These are phyloP conservation scores for Mystacornis crossleyi DNA, from an alignment of 2,113 vertebrate species.

Conservation along the genomic window DNA sequence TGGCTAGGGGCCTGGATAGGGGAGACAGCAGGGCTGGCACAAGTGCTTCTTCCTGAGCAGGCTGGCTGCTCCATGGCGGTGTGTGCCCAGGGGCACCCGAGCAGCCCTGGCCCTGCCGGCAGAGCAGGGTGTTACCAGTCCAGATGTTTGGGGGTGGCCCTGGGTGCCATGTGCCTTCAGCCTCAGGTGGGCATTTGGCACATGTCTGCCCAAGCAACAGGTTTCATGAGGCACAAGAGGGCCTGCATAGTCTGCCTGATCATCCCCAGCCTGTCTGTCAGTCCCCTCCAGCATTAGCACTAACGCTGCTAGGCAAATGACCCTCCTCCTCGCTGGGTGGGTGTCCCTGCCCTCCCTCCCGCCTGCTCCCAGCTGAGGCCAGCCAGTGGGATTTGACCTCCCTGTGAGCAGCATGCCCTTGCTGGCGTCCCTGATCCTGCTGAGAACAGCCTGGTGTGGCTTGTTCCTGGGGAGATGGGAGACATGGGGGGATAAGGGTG, in stretches of 20 bases:
- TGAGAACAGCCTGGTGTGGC: neutral
- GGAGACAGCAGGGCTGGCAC: neutral
- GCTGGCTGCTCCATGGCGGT: neutral
- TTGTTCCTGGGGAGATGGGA: neutral
- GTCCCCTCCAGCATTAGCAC: neutral
- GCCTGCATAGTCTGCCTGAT: neutral
- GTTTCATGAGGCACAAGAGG: neutral
- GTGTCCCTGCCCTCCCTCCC: neutral
- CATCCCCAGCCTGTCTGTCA: neutral
- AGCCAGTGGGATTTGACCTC: neutral
- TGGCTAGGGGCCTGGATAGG: rapidly evolving
- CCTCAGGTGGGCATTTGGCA: neutral
- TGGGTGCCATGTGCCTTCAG: neutral
- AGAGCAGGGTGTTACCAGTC: neutral
- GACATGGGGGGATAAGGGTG: neutral
- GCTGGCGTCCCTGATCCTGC: rapidly evolving
- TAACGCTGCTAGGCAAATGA: neutral
- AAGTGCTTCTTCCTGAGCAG: rapidly evolving
- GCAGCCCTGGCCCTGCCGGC: neutral
- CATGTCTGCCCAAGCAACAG: neutral
- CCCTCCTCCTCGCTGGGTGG: rapidly evolving
- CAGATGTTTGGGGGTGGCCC: neutral
- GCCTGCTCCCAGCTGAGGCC: neutral
- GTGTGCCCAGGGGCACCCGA: neutral
- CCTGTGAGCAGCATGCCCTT: neutral